Conservation (phyloP, 1,140 invertebrate species). For the Drosophila ironensis region DNA sequence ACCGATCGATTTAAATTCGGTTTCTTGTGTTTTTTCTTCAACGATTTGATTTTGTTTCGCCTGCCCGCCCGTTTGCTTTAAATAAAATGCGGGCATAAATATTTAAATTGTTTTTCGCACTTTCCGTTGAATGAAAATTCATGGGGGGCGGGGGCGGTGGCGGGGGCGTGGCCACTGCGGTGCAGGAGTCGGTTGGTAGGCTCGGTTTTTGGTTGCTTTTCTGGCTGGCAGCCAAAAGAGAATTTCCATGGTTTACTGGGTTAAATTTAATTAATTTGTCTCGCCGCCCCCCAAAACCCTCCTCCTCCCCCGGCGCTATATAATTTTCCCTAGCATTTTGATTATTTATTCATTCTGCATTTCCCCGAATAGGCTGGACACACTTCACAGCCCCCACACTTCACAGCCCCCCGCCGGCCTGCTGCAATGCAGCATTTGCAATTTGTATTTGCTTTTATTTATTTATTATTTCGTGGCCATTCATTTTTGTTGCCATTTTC, state of each 20-base stretch:
- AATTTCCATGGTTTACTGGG: conserved; percentile 68
- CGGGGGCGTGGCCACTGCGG: too few relatives aligned
- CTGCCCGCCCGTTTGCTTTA: conserved; percentile 9
- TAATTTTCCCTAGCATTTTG: conserved; percentile 62
- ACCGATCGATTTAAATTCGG: conserved; percentile 68
- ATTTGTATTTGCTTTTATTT: conserved; percentile 69
- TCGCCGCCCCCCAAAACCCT: conserved; percentile 32
- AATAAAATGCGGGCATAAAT: conserved; percentile 68
- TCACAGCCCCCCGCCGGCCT: background rate
- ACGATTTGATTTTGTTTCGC: conserved; percentile 33
- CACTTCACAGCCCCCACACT: background rate
- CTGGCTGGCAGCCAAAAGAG: conserved; percentile 53
- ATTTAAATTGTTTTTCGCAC: conserved; percentile 74
- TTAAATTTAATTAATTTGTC: conserved; percentile 81
- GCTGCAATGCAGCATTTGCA: conserved; percentile 63
- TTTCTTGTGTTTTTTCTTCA: conserved; percentile 39
- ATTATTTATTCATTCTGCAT: conserved; percentile 74
- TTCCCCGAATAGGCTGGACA: conserved; percentile 48
- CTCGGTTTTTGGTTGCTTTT: conserved; percentile 11
- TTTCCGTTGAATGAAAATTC: conserved; percentile 41
- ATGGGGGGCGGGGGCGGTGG: background rate
- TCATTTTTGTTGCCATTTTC: conserved; percentile 6
- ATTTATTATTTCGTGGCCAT: conserved; percentile 62
- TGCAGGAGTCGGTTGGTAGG: background rate
- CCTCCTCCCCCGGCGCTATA: background rate